Conservation (phyloP, 2,113 vertebrate species). For the Ploceus nigricollis region DNA sequence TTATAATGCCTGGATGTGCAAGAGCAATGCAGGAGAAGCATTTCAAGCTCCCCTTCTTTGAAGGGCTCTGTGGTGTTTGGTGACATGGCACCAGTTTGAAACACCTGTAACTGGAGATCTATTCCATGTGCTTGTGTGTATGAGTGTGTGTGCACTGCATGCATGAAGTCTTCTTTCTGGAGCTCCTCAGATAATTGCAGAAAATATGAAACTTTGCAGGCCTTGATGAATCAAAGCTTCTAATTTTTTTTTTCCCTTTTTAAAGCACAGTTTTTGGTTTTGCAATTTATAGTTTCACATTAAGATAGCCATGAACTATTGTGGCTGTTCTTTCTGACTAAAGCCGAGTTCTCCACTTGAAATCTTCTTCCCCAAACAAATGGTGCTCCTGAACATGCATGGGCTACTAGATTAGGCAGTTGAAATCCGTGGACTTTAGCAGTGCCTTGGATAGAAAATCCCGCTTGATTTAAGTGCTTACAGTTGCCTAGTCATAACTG, state of each 20-base stretch:
- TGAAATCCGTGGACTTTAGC: neutral
- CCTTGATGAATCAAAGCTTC: neutral
- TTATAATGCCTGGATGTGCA: neutral
- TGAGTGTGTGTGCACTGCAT: rapidly evolving
- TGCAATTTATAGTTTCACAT: slow-evolving; percentile 9
- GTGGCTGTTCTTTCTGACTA: neutral
- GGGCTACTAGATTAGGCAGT: neutral
- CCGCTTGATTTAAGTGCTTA: slow-evolving; percentile 42
- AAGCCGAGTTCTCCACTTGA: neutral
- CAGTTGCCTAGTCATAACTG: slow-evolving; percentile 53
- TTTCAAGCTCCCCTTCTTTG: neutral
- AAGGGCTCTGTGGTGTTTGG: neutral
- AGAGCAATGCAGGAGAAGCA: neutral
- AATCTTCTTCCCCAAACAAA: slow-evolving; percentile 23
- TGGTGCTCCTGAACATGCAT: neutral
- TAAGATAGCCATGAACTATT: neutral
- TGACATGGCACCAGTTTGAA: neutral
- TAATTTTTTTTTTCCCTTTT: neutral
- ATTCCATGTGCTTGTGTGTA: neutral
- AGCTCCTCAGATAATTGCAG: neutral
- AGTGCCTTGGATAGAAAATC: slow-evolving; percentile 34
- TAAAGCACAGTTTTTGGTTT: neutral
- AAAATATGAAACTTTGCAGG: neutral
- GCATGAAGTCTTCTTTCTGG: neutral
- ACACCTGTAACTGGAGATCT: neutral